Conservation (phyloP, 2,888 invertebrate genomes). For the Pemphredon lugubris region DNA sequence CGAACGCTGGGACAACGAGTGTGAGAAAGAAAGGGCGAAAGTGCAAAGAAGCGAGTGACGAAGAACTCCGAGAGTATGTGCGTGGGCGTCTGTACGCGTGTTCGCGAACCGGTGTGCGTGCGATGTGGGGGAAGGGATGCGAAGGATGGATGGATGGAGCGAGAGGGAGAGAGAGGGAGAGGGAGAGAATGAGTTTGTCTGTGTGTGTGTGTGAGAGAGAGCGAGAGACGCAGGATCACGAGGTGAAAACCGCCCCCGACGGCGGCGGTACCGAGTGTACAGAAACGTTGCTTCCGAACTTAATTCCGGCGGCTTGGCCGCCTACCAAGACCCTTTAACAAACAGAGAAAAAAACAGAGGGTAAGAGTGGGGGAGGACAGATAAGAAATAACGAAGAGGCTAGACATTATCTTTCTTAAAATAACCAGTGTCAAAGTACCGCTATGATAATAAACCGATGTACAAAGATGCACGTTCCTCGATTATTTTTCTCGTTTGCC, state of each 20-base stretch:
- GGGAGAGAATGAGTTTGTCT: conserved; percentile 20
- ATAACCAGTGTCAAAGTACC: conserved; percentile 80
- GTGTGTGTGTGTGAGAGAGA: not conserved
- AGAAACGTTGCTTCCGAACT: conserved; percentile 72
- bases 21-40: conserved; percentile 37
- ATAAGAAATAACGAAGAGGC: conserved; percentile 73
- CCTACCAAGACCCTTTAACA: conserved; percentile 63
- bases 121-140: no score
- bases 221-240: conserved; percentile 21
- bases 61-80: not conserved
- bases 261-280: conserved; percentile 61
- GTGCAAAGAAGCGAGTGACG: conserved; percentile 13
- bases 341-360: conserved; percentile 58
- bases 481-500: conserved; percentile 46
- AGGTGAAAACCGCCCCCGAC: conserved; percentile 53
- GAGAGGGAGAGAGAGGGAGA: conserved; percentile 13
- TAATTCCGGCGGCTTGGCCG: conserved; percentile 68
- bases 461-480: conserved; percentile 74
- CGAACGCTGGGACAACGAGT: conserved; percentile 48
- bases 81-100: not conserved
- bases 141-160: not conserved
- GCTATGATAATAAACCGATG: conserved; percentile 79
- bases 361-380: conserved; percentile 57
- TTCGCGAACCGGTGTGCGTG: no score
- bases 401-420: conserved; percentile 81